Base-by-base conservation (phyloP, 2,113 vertebrate genomes). In the Spermophilus dauricus region DNA sequence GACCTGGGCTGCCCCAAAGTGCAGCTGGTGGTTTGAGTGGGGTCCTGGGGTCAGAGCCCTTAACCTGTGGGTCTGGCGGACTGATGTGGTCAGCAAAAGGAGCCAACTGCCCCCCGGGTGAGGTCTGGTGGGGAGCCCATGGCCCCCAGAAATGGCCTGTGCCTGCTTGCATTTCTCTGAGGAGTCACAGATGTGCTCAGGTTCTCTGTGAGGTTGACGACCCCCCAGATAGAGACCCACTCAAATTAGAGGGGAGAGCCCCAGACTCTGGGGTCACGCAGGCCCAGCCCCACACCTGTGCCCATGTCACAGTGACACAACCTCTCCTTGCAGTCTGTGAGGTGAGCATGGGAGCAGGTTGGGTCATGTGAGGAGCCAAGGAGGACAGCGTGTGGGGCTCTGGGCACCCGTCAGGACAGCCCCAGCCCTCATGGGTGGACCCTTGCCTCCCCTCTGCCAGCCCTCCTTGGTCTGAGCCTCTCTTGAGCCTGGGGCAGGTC, bases 311-410 rank as follows among this genome's bases (percentile, higher is more conserved):
- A 58, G 56, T 4, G 4, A 4, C 53, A 16, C 18, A 4, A 42
- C 39, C 39, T 18, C 53, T 58, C 18, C 56, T 2, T 20, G 56
- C 1, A 8, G 56, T 58, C 56, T 22, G 56, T 22, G 56, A 6
- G 48, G 39, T 0, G 10, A 11, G 7, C 17, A 8, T 11, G 11
- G 3, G 26, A 0, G 24, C 0, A 16, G 58, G 0, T 5, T 4
- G 30, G 8, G 45, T 1, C 2, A 11, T 2, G n/a, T 20, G 16
- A 7, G 20, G 13, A 12, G 22, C 9, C 1, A 4, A 30, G 1
- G 37, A 30, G 72, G 11, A 0, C 4, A 0, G 5, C n/a, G 45
- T 45, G 45, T 45, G 45, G 42, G 45, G 45, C 10, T 1, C 9
- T 13, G 20, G 14, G 53, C 45, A 1, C 16, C 17, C 84, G 45